Base-by-base conservation (phyloP, 1,140 invertebrate genomes). In the Drosophila tsacasi region DNA sequence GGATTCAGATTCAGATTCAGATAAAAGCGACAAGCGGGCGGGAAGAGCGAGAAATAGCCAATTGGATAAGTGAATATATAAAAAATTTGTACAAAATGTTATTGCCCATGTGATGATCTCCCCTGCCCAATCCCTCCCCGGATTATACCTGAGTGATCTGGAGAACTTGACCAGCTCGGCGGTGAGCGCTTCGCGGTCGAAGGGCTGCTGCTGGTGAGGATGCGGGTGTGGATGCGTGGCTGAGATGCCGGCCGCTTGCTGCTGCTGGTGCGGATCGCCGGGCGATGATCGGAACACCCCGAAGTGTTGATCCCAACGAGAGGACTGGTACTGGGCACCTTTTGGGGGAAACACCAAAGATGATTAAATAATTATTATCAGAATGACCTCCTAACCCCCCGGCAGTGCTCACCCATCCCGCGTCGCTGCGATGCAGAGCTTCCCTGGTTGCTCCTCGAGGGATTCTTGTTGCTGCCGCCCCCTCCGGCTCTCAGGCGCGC, bases 91-190 rank as follows among this genome's bases (percentile, higher is more conserved):
- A 23, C 17, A 25, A 23, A 35, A 32, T 13, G 40, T 47, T 47
- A 23, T 15, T 52, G 13, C 59, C 64, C 46, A 66, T 69, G 65
- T 40, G 25, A 46, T 68, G 64, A 47, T 44, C 64, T 44, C 19
- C 50, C 19, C 30, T 3, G 42, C 3, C 23, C 23, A 9, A n/a
- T 23, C 1, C 21, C 54, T 13, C 10, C 17, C 19, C 30, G 23
- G 9, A 58, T 32, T 40, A 21, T 92, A 93, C 75, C 94, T 94
- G 32, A 96, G 92, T 7, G 94, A 94, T 86, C 95, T 94, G 5
- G 96, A 96, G 83, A 96, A 96, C 61, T 96, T 94, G 59, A 96
- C 91, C 72, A 96, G 95, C 44, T 96, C 95, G 5, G 95, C 94
- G 39, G 96, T 97, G 69, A 97, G 93, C 17, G 95, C 94, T 60